phyloP scores from a whole-genome alignment of 2,888 invertebrate genomes.

The Sphaerophoria taeniata region DNA sequence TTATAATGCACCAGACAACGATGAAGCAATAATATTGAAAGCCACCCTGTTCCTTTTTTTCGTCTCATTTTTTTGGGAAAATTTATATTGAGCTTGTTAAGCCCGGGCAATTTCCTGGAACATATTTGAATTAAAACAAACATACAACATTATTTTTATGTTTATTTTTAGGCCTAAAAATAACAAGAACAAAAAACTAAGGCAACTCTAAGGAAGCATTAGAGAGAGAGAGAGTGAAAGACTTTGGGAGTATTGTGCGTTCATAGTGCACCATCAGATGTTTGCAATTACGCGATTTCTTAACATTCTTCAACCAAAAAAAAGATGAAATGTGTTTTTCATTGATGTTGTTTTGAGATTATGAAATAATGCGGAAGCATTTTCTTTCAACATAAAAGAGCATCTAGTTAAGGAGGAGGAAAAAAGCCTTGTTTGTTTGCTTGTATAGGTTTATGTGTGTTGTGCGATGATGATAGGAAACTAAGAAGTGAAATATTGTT shows the following conservation, averaged over 20 bases:
- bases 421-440: neutral
- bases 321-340: conserved; percentile 46
- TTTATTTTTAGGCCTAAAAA: conserved; percentile 62
- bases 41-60: too few species aligned
- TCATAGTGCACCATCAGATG: conserved; percentile 51
- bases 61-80: too few species aligned
- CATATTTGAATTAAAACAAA: conserved; percentile 23
- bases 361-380: conserved; percentile 54
- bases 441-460: neutral
- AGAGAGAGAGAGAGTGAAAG: neutral
- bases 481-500: conserved; percentile 59
- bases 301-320: conserved; percentile 34
- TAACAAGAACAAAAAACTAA: conserved; percentile 29
- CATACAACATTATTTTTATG: conserved; percentile 21
- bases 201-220: conserved; percentile 37
- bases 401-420: conserved; percentile 18
- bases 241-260: too few species aligned
- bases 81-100: conserved; percentile 2
- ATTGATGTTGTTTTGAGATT: conserved; percentile 48
- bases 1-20: conserved; percentile 24
- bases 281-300: conserved; percentile 68
- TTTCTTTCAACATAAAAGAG: conserved; percentile 13
- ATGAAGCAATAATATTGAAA: conserved; percentile 17
- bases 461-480: conserved; percentile 14
- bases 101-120: conserved; percentile 49